phyloP scores from a whole-genome alignment of 1,140 invertebrate species.

The Eupristina koningsbergeri region DNA sequence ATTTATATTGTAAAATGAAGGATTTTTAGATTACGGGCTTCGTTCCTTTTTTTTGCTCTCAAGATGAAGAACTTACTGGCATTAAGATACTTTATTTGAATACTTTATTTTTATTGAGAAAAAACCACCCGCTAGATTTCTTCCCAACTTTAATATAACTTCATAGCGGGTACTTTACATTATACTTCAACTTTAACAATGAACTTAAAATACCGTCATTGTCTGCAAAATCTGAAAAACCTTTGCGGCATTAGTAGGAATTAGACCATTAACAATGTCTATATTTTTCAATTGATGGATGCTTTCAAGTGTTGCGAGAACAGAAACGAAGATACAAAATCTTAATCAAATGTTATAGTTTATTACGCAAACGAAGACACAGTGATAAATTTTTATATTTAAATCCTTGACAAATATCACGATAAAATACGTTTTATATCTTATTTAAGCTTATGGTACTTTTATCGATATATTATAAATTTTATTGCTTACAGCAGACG shows the following conservation, averaged over 20 bases:
- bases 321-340: neutral
- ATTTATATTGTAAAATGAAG: neutral
- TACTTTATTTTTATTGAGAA: neutral
- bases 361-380: no score
- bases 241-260: neutral
- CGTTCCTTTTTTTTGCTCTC: neutral
- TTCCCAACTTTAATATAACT: neutral
- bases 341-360: neutral
- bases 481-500: neutral
- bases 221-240: neutral
- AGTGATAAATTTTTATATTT: neutral
- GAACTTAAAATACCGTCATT: neutral
- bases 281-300: neutral
- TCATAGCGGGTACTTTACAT: neutral
- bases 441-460: neutral
- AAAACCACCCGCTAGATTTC: neutral
- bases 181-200: neutral
- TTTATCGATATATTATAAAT: neutral
- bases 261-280: neutral
- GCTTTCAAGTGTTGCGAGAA: neutral
- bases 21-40: neutral
- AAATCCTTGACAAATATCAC: neutral
- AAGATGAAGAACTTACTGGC: neutral
- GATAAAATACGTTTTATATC: neutral
- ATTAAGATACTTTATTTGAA: neutral